Conservation (phyloP, 2,888 invertebrate genomes). For the Nymphalis c-album region DNA sequence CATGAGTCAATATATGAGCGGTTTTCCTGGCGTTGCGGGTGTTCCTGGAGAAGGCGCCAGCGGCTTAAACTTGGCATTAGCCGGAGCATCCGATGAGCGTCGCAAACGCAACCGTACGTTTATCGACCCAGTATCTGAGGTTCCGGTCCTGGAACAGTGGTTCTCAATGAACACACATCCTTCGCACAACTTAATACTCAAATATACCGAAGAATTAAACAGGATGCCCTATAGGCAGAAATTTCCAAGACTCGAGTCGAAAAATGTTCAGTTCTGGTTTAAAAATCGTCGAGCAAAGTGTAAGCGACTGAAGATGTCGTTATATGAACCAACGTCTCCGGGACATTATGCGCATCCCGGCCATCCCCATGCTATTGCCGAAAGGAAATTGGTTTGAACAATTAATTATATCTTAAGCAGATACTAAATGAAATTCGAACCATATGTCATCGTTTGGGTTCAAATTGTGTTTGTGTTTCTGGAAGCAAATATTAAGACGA, state of each 20-base stretch:
- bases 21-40: slow-evolving; percentile 78
- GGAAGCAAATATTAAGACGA: slow-evolving; percentile 54
- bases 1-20: slow-evolving; percentile 91
- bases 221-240: slow-evolving; percentile 98
- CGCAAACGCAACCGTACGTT: slow-evolving; percentile 98
- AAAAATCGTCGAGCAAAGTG: slow-evolving; percentile 99
- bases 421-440: neutral
- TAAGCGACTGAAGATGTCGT: slow-evolving; percentile 95
- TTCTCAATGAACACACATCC: slow-evolving; percentile 99
- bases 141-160: slow-evolving; percentile 96
- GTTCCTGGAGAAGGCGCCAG: slow-evolving; percentile 81
- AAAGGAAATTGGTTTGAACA: slow-evolving; percentile 71
- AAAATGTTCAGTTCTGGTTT: slow-evolving; percentile 99
- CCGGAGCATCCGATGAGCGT: slow-evolving; percentile 89
- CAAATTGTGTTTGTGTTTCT: slow-evolving; percentile 39
- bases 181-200: slow-evolving; percentile 97
- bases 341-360: slow-evolving; percentile 82
- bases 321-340: slow-evolving; percentile 88
- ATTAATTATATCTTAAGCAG: too few species aligned
- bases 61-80: slow-evolving; percentile 84
- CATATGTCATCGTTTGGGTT: slow-evolving; percentile 21
- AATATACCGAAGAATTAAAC: slow-evolving; percentile 98
- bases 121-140: slow-evolving; percentile 99
- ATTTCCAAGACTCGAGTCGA: slow-evolving; percentile 98
- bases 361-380: slow-evolving; percentile 79